Percentiles rank a stretch among this genome's conserved stretches.
These are phyloP conservation scores for Dione vanillae DNA, from an alignment of 2,888 invertebrate species.

Conservation along the genomic window DNA sequence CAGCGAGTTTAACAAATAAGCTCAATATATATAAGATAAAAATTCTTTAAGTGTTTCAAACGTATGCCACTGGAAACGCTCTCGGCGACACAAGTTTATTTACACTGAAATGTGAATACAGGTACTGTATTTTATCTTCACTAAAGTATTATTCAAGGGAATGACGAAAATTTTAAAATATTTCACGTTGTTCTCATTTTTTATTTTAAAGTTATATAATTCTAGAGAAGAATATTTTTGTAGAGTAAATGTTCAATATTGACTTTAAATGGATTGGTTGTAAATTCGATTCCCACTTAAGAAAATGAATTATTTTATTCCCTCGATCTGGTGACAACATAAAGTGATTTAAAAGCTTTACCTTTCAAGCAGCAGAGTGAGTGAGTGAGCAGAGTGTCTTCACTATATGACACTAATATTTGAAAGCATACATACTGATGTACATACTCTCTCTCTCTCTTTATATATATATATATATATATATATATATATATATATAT, in stretches of 20 bases:
- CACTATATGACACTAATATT: too few relatives aligned
- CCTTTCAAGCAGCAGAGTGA: too few relatives aligned
- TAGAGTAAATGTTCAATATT: too few relatives aligned
- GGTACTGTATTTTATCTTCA: background rate
- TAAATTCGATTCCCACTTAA: background rate
- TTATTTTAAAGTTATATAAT: background rate
- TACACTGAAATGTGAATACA: slow-evolving; percentile 2
- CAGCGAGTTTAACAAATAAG: slow-evolving; percentile 6
- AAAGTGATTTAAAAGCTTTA: too few relatives aligned
- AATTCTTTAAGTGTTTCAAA: slow-evolving; percentile 14
- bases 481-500: too few relatives aligned
- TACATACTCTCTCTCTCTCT: too few relatives aligned
- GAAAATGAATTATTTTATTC: too few relatives aligned
- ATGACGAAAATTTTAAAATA: background rate
- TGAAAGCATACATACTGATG: too few relatives aligned
- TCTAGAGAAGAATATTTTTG: background rate
- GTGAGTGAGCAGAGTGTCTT: too few relatives aligned
- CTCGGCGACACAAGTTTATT: slow-evolving; percentile 5
- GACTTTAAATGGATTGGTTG: background rate
- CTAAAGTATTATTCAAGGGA: slow-evolving; percentile 3
- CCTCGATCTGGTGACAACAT: too few relatives aligned
- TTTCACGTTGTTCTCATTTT: background rate
- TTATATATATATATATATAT: too few relatives aligned
- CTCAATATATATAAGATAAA: background rate
- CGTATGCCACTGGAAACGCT: slow-evolving; percentile 2